Evolutionary conservation across 1,140 invertebrate species (phyloP).

Genomic region (Babylonia areolata): DNA sequence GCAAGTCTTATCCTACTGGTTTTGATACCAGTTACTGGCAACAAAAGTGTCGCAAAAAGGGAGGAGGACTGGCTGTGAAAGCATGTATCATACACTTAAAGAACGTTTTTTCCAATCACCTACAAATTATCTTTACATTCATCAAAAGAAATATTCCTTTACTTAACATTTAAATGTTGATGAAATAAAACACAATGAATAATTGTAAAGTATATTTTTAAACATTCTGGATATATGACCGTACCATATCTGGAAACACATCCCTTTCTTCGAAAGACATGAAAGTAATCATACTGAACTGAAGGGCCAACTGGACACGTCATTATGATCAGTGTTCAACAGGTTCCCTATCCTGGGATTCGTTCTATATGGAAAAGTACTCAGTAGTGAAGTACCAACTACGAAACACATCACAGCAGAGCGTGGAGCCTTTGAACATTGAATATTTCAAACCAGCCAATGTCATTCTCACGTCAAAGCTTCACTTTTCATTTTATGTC

Average conservation of each 20-base stretch:
- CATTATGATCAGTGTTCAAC: not conserved
- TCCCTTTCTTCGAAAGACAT: too few species aligned
- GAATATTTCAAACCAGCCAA: not conserved
- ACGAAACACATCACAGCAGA: not conserved
- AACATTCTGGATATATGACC: not conserved
- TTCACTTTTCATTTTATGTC: not conserved
- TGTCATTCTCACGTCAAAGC: not conserved
- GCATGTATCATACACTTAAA: not conserved
- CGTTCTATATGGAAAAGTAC: not conserved
- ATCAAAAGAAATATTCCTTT: not conserved
- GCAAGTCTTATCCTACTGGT: not conserved
- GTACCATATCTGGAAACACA: not conserved
- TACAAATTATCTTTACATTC: not conserved
- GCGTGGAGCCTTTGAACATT: not conserved
- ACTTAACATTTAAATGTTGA: not conserved
- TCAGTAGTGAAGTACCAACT: not conserved
- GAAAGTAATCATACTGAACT: not conserved
- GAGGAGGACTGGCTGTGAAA: too few species aligned
- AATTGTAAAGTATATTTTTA: not conserved
- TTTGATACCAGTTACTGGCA: not conserved
- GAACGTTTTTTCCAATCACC: not conserved
- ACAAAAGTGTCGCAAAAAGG: not conserved
- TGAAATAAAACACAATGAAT: not conserved
- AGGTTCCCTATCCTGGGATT: not conserved
- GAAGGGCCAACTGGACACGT: not conserved